Base-by-base conservation (phyloP, 1,140 invertebrate species). In the Ostrea edulis region DNA sequence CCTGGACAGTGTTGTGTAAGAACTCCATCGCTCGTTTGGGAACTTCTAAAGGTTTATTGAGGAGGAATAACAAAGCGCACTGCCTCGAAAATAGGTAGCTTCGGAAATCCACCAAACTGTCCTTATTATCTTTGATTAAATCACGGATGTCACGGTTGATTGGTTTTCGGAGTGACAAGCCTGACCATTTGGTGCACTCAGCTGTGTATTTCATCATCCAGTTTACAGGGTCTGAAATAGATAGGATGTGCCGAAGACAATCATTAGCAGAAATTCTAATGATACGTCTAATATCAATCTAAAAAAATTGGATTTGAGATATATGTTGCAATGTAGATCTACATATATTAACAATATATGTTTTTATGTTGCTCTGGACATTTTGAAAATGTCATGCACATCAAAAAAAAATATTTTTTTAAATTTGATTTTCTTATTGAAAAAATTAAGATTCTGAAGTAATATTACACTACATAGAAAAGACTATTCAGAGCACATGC, bases 31-130 rank as follows among this genome's bases (percentile, higher is more conserved):
- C 97, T 86, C 98, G 96, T 92, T 97, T 96, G 8, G 98, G 97
- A 90, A 98, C 96, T 96, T 98, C 97, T 96, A 97, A 97, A 88
- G 97, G 96, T 95, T 97, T 97, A 90, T 96, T 96, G 83, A 97
- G 96, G 90, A 97, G 95, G 89, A 98, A 95, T 90, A 99, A 96
- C 96, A 98, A 96, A 90, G 97, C 96, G 95, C 98, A 97, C 95
- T 99, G 98, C 91, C 98, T 96, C 91, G 98, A 97, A 95, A 99
- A 99, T 87, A 99, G 96, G 95, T 99, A 99, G 95, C 98, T 98
- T 88, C 98, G 96, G 91, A 99, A 97, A 94, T 99, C 98, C 91
- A 99, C 95, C 68, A 99, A 95, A 4, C 90, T 97, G 35, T 97
- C 96, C 92, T 96, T 96, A 90, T 96, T 97, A 77, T 96, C 96